Evolutionary conservation across 2,888 invertebrate species (phyloP).

Genomic region (Brachylomia viminalis): DNA sequence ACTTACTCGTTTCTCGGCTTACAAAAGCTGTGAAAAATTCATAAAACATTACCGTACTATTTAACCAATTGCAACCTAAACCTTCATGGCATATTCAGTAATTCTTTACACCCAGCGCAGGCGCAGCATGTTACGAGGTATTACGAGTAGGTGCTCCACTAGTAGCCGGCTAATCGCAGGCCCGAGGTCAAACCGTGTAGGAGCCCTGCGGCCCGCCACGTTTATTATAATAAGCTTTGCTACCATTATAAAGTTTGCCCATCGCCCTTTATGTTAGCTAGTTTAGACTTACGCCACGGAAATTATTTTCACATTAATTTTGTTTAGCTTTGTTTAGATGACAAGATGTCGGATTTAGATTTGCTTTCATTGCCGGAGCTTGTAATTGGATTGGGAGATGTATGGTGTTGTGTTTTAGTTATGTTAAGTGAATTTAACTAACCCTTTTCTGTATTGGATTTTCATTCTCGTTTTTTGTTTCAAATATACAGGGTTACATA

Average conservation of each 20-base stretch:
- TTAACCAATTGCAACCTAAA: neutral
- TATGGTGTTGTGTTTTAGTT: neutral
- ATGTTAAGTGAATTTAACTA: neutral
- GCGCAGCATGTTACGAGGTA: constrained; percentile 77
- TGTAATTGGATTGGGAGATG: constrained; percentile 26
- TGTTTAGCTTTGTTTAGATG: constrained; percentile 49
- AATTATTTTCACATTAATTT: constrained; percentile 79
- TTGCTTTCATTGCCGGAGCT: constrained; percentile 32
- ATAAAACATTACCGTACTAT: neutral
- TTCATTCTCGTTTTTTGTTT: neutral
- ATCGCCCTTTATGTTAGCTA: constrained; percentile 79
- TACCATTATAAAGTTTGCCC: constrained; percentile 84
- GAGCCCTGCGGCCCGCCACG: constrained; percentile 83
- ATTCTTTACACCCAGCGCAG: constrained; percentile 59
- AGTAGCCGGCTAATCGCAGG: constrained; percentile 87
- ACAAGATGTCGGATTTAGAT: constrained; percentile 42
- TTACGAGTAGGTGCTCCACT: constrained; percentile 78
- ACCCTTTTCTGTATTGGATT: neutral
- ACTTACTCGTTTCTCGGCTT: no score
- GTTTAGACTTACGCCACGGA: constrained; percentile 64
- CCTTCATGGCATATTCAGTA: constrained; percentile 68
- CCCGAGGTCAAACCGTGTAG: constrained; percentile 88
- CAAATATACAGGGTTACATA: no score
- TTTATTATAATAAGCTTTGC: constrained; percentile 88
- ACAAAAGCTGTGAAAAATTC: no score